Evolutionary conservation across 2,113 vertebrate species (phyloP).

Genomic region (Aspidoscelis tigris): DNA sequence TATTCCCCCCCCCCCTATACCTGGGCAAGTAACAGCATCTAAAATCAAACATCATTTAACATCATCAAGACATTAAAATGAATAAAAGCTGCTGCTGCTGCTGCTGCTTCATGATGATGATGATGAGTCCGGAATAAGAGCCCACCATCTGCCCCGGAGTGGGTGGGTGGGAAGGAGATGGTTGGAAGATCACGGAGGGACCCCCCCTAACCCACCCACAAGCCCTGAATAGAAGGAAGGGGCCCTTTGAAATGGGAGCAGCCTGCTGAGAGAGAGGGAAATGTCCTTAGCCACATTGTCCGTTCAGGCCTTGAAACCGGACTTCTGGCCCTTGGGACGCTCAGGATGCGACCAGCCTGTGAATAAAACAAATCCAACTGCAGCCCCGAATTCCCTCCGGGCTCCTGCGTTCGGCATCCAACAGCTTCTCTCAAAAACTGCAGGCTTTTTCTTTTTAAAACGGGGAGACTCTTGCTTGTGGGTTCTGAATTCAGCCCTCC

Average conservation of each 20-base stretch:
- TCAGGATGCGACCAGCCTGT: too few relatives aligned
- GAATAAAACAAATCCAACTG: not conserved
- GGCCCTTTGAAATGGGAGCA: not conserved
- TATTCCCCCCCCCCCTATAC: too few relatives aligned
- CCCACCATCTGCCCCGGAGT: too few relatives aligned
- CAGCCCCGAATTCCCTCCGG: not conserved
- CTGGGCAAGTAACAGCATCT: too few relatives aligned
- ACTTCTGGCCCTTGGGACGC: too few relatives aligned
- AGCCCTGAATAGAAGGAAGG: not conserved
- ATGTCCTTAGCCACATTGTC: not conserved
- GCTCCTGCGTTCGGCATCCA: not conserved
- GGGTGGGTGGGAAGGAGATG: not conserved
- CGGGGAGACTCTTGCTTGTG: not conserved
- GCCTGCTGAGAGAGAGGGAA: not conserved
- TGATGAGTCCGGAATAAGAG: too few relatives aligned
- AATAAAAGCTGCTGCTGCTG: too few relatives aligned
- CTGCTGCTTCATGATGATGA: too few relatives aligned
- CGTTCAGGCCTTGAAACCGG: not conserved
- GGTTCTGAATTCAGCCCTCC: not conserved
- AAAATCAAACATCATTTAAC: too few relatives aligned
- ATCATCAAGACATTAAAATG: too few relatives aligned
- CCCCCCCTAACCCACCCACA: not conserved
- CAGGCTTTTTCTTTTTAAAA: not conserved
- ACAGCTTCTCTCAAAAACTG: too few relatives aligned
- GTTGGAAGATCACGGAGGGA: constrained; percentile 3